A percentile compares a stretch with the other conserved stretches of the same genome.
Conservation (phyloP, 2,113 vertebrate genomes). For the Lophius piscatorius region DNA sequence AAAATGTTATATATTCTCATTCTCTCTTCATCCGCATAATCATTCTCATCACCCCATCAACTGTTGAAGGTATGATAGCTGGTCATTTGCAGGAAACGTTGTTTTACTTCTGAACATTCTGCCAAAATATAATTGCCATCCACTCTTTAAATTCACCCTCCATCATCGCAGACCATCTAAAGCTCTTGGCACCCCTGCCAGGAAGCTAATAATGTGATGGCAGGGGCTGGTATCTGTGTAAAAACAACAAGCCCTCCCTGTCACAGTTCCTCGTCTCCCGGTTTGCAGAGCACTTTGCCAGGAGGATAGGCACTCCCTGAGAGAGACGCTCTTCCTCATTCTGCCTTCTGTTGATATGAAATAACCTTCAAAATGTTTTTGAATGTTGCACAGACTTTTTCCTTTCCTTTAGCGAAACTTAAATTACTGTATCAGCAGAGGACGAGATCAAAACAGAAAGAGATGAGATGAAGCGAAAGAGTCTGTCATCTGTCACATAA, state of each 20-base stretch:
- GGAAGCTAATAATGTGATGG: conserved; percentile 54
- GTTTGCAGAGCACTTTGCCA: conserved; percentile 53
- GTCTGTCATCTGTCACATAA: conserved; percentile 57
- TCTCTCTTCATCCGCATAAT: neutral
- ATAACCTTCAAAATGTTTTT: conserved; percentile 21
- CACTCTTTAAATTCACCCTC: conserved; percentile 22
- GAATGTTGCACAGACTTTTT: conserved; percentile 2
- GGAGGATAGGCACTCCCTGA: too few relatives aligned
- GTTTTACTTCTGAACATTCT: neutral
- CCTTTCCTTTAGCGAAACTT: conserved; percentile 7
- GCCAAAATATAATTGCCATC: conserved; percentile 13
- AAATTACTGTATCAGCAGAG: conserved; percentile 20
- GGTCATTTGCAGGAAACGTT: neutral
- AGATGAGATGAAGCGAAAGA: conserved; percentile 29
- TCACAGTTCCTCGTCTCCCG: conserved; percentile 58
- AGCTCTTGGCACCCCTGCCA: conserved; percentile 49
- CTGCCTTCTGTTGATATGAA: conserved; percentile 33
- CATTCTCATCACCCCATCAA: neutral
- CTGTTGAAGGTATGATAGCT: neutral
- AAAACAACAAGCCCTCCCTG: conserved; percentile 58
- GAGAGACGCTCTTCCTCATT: conserved; percentile 8
- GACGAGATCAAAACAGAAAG: conserved; percentile 14
- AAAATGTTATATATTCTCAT: neutral
- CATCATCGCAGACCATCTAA: conserved; percentile 18
- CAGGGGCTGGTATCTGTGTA: conserved; percentile 58